A percentile compares a stretch with the other conserved stretches of the same genome.
Evolutionary conservation across 2,113 vertebrate genomes (phyloP).

Genomic region (Syngnathoides biaculeatus): DNA sequence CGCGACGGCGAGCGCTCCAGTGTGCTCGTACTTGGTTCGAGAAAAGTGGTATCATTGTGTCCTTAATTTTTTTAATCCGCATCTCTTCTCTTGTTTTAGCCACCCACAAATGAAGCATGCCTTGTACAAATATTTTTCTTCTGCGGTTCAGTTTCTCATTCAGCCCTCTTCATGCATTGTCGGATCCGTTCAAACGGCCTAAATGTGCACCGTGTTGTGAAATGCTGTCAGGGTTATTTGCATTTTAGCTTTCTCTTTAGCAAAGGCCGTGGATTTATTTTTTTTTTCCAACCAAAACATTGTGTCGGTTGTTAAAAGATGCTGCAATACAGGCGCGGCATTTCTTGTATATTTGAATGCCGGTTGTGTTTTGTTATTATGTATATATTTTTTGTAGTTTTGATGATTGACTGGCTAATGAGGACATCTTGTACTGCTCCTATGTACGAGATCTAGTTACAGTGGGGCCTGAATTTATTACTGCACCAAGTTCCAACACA

Average conservation of each 20-base stretch:
- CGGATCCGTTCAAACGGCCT: background rate
- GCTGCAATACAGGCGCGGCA: background rate
- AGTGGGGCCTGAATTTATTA: too few species aligned
- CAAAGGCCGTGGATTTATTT: background rate
- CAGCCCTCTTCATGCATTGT: background rate
- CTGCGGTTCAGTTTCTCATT: background rate
- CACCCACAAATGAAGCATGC: background rate
- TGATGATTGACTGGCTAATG: too few species aligned
- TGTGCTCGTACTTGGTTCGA: background rate
- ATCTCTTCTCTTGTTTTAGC: background rate
- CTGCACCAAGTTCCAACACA: too few species aligned
- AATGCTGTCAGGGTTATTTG: conserved; percentile 9
- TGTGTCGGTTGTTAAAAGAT: background rate
- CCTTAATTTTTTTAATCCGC: background rate
- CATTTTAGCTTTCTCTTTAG: background rate
- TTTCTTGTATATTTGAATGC: background rate
- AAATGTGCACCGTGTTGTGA: background rate
- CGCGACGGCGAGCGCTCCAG: too few species aligned
- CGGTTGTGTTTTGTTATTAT: background rate
- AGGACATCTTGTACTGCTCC: too few species aligned
- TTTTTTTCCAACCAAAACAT: background rate
- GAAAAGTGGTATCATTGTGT: background rate
- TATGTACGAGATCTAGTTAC: too few species aligned
- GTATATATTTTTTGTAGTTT: background rate
- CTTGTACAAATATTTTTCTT: background rate